Conservation (phyloP, 1,140 invertebrate genomes). For the Lasioglossum baleicum region DNA sequence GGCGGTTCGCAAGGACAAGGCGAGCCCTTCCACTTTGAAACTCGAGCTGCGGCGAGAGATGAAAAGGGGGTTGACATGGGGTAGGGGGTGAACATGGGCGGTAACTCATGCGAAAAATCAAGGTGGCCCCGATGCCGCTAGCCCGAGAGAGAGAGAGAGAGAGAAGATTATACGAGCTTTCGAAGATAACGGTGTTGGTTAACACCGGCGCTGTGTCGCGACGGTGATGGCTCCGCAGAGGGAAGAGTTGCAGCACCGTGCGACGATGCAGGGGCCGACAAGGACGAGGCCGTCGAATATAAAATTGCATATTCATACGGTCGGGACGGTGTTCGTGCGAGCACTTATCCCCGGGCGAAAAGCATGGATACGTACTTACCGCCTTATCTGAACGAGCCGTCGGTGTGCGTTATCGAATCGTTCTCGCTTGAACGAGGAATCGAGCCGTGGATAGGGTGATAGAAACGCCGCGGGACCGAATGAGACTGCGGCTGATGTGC, state of each 20-base stretch:
- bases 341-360: background rate
- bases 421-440: conserved; percentile 16
- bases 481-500: background rate
- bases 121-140: background rate
- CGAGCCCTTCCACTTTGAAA: conserved; percentile 19
- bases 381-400: conserved; percentile 14
- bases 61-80: background rate
- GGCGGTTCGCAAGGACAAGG: background rate
- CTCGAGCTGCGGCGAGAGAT: background rate
- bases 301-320: conserved; percentile 45
- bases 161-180: conserved; percentile 21
- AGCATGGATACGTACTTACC: background rate
- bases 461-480: background rate
- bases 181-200: conserved; percentile 1
- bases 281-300: conserved; percentile 14
- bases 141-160: background rate
- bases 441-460: background rate
- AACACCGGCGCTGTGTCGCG: background rate
- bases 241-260: background rate
- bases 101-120: conserved; percentile 25
- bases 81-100: too few species aligned
- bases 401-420: conserved; percentile 31
- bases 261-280: background rate
- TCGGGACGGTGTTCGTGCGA: background rate
- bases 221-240: background rate